A percentile compares a stretch with the other conserved stretches of the same genome.
Evolutionary conservation across 2,888 invertebrate genomes (phyloP).

Genomic region (Teinopalpus imperialis): DNA sequence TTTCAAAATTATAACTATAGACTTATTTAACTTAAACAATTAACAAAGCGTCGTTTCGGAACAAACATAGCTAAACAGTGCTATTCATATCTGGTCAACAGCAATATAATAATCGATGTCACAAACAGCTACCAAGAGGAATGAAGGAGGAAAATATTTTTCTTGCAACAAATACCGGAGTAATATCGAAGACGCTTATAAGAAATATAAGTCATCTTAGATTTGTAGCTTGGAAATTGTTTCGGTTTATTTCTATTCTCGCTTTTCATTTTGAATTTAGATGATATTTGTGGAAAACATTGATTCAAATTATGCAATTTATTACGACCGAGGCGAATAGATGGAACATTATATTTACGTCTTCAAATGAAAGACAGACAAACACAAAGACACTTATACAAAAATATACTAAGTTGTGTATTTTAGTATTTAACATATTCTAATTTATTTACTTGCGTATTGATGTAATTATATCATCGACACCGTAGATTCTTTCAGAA

Average conservation of each 20-base stretch:
- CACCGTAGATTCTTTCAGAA: too few relatives aligned
- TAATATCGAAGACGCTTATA: slow-evolving; percentile 49
- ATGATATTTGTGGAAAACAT: not conserved
- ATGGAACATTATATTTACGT: not conserved
- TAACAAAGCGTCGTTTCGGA: too few relatives aligned
- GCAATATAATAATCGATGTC: slow-evolving; percentile 45
- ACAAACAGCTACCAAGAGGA: slow-evolving; percentile 38
- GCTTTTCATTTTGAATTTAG: slow-evolving; percentile 11
- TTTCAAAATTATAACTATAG: too few relatives aligned
- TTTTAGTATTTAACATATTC: too few relatives aligned
- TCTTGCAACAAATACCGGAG: slow-evolving; percentile 45
- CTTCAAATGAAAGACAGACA: too few relatives aligned
- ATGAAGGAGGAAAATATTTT: slow-evolving; percentile 47
- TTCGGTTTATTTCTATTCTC: slow-evolving; percentile 37
- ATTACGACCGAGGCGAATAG: not conserved
- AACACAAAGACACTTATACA: too few relatives aligned
- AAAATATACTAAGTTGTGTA: too few relatives aligned
- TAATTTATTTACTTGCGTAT: too few relatives aligned
- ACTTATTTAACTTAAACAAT: too few relatives aligned
- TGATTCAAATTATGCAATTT: not conserved
- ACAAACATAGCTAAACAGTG: too few relatives aligned
- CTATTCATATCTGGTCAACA: too few relatives aligned
- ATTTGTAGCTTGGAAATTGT: slow-evolving; percentile 58
- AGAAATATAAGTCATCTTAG: slow-evolving; percentile 51
- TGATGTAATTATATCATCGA: too few relatives aligned